A percentile compares a stretch with the other conserved stretches of the same genome.
Conservation (phyloP, 2,113 vertebrate genomes). For the Chamaea fasciata region DNA sequence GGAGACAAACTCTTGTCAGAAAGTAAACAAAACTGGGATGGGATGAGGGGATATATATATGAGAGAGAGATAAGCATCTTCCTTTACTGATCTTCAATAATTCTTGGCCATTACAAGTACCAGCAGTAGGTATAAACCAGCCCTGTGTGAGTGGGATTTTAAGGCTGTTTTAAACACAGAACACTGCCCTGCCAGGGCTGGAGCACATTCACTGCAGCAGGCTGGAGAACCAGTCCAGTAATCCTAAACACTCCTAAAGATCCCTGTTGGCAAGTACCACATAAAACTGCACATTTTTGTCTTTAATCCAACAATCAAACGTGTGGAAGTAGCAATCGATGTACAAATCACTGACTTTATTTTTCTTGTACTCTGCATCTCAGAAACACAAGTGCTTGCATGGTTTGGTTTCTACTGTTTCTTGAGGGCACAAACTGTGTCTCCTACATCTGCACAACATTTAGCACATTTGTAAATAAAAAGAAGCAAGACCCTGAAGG, state of each 20-base stretch:
- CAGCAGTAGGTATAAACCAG: background rate
- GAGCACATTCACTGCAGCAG: background rate
- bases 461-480: background rate
- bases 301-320: background rate
- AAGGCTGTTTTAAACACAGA: background rate
- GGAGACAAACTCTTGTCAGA: background rate
- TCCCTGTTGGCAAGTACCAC: background rate
- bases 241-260: background rate
- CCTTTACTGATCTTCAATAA: background rate
- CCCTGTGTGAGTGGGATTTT: background rate
- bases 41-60: fast-evolving
- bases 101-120: background rate
- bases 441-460: background rate
- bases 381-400: background rate
- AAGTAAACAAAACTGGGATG: background rate
- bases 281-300: background rate
- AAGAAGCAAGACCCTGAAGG: background rate
- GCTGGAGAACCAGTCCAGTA: background rate
- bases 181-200: background rate
- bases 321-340: background rate
- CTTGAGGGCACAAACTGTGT: background rate
- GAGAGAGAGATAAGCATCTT: background rate
- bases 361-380: background rate
- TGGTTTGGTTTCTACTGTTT: background rate
- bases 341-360: background rate